Evolutionary conservation across 2,113 vertebrate genomes (phyloP).

Genomic region (Calyptomena viridis): DNA sequence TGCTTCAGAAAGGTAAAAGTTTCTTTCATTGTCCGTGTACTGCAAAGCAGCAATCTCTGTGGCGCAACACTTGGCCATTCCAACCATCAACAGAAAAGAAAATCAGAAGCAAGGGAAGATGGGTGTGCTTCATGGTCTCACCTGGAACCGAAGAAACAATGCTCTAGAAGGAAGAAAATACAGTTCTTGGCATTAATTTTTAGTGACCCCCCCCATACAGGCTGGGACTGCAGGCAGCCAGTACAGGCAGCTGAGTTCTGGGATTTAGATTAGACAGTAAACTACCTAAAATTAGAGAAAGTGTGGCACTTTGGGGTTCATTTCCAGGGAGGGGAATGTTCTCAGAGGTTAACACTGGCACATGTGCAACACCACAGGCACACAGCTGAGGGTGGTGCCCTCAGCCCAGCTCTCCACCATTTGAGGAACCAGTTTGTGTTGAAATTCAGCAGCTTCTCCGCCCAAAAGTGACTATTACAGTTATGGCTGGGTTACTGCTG

Average conservation of each 20-base stretch:
- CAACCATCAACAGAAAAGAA: conserved; percentile 19
- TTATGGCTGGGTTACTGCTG: not conserved
- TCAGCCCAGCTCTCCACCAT: not conserved
- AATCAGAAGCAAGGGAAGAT: conserved; percentile 77
- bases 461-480: not conserved
- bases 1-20: conserved; percentile 66
- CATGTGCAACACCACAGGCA: fast-evolving
- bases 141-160: conserved; percentile 38
- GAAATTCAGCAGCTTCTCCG: not conserved
- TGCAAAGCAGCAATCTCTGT: conserved; percentile 59
- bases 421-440: too few relatives aligned
- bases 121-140: conserved; percentile 61
- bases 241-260: not conserved
- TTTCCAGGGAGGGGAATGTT: too few relatives aligned
- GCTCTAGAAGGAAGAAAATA: not conserved
- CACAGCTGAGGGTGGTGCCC: not conserved
- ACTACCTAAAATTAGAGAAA: not conserved
- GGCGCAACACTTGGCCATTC: conserved; percentile 64
- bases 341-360: fast-evolving
- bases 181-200: not conserved
- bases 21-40: conserved; percentile 39
- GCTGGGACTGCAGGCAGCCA: not conserved
- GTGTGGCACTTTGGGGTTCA: fast-evolving
- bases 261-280: not conserved
- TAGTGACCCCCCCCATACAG: not conserved